phyloP scores from a whole-genome alignment of 2,888 invertebrate species.

The Ormyrus nitidulus region DNA sequence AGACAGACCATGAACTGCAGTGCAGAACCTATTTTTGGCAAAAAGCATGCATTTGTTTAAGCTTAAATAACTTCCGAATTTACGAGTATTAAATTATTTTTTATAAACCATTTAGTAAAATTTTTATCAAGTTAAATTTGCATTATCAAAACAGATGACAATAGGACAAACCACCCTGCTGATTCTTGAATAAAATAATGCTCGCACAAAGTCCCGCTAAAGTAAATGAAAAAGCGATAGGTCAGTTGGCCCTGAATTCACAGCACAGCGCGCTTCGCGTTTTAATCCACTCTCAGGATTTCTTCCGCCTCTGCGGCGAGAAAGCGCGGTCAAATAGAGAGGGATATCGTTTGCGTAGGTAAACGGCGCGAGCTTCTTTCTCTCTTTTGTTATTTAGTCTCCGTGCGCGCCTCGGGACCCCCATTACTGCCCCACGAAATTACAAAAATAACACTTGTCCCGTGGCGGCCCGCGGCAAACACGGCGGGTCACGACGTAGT shows the following conservation, averaged over 20 bases:
- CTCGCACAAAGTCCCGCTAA: too few species aligned
- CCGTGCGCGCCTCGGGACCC: conserved; percentile 40
- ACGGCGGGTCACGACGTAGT: conserved; percentile 56
- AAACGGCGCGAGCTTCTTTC: conserved; percentile 27
- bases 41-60: too few species aligned
- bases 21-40: too few species aligned
- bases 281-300: conserved; percentile 54
- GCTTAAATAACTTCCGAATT: too few species aligned
- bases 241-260: not conserved
- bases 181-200: too few species aligned
- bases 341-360: conserved; percentile 46
- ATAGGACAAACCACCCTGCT: too few species aligned
- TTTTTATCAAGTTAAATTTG: too few species aligned
- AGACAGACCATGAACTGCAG: too few species aligned
- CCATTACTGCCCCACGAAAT: conserved; percentile 68
- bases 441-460: conserved; percentile 72
- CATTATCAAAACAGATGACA: too few species aligned
- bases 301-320: conserved; percentile 39
- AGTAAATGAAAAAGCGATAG: not conserved
- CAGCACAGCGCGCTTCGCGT: conserved; percentile 18
- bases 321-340: conserved; percentile 25
- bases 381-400: conserved; percentile 48
- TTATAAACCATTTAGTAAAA: too few species aligned
- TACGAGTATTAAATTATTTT: too few species aligned
- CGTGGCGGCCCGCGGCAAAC: conserved; percentile 31